Evolutionary conservation across 2,113 vertebrate genomes (phyloP), one percentile per base, ranked within the genome.

Genomic region (Sinocyclocheilus anshuiensis): DNA sequence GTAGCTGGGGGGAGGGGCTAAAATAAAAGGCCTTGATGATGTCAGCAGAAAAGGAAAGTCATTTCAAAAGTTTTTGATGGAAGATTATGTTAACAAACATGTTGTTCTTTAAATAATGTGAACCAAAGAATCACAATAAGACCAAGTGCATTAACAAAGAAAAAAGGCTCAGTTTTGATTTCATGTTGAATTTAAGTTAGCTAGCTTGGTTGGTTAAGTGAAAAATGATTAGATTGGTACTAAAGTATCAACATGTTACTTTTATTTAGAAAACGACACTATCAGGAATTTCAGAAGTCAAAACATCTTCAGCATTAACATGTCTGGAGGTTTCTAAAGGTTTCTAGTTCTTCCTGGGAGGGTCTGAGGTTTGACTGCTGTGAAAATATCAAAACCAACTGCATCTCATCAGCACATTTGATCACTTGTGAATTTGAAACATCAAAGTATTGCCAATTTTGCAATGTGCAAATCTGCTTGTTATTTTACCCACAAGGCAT

Each of bases 381-480:
- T 2, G 2, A 33, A 69, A 33, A 33, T 33, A 15, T 6, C 4
- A 69, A 33, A 18, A 67, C 1, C 26, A 18, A 69, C 65, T 69
- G 69, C 69, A 72, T 72, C 33, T 72, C 18, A 39, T 72, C 69
- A 72, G 69, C 69, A 72, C 33, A 36, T 71, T 20, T 71, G 29
- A 71, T 71, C 33, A 71, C 29, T 36, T 10, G 29, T 4, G 3
- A 36, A 3, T 16, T 8, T 33, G 65, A 69, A 69, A 69, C 67
- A 36, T 71, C 29, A 71, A 71, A 71, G 33, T 20, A 72, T 72
- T 72, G 36, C 20, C 26, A 78, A 26, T 20, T 57, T 11, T 57
- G 76, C 26, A 78, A 2, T 3, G 50, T 33, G 29, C 48, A 12
- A 33, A 33, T 33, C 15, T 55, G 48, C n/a, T 24, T 75, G 29